Percentiles rank a stretch among this genome's conserved stretches.
These are phyloP conservation scores for Clarias batrachus DNA, from an alignment of 2,113 vertebrate species.

Conservation along the genomic window DNA sequence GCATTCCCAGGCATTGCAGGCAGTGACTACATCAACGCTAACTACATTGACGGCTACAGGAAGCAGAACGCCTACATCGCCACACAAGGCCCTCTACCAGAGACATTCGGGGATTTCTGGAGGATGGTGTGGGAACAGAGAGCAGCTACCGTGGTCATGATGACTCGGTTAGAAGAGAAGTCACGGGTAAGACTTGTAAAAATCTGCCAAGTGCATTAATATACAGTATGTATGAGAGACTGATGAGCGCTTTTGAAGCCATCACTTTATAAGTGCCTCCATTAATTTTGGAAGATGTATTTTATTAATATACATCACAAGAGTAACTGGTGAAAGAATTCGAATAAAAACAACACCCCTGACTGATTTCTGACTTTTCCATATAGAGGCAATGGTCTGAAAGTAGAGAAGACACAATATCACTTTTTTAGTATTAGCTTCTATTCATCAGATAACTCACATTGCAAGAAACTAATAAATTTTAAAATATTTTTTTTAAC, in stretches of 20 bases:
- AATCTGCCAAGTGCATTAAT: not conserved
- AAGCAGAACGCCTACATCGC: conserved; percentile 98
- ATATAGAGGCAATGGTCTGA: not conserved
- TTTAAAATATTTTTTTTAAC: not conserved
- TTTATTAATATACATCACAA: not conserved
- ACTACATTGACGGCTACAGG: conserved; percentile 97
- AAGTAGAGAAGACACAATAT: not conserved
- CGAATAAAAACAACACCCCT: not conserved
- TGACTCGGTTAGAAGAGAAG: conserved; percentile 96
- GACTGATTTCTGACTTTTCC: not conserved
- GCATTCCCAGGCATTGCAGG: conserved; percentile 84
- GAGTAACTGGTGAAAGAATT: not conserved
- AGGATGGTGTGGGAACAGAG: conserved; percentile 99
- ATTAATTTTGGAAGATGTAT: not conserved
- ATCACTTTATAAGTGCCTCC: no score
- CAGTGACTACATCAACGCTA: conserved; percentile 96
- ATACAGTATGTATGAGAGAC: not conserved
- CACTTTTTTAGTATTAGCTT: not conserved
- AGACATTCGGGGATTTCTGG: conserved; percentile 98
- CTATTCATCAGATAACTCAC: no score
- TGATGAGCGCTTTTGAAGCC: not conserved
- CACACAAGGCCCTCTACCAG: conserved; percentile 91
- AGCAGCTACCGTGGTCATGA: conserved; percentile 95
- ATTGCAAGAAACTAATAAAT: not conserved
- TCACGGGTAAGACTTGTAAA: conserved; percentile 79